phyloP scores from a whole-genome alignment of 2,113 vertebrate genomes.

The Phoenicopterus ruber region DNA sequence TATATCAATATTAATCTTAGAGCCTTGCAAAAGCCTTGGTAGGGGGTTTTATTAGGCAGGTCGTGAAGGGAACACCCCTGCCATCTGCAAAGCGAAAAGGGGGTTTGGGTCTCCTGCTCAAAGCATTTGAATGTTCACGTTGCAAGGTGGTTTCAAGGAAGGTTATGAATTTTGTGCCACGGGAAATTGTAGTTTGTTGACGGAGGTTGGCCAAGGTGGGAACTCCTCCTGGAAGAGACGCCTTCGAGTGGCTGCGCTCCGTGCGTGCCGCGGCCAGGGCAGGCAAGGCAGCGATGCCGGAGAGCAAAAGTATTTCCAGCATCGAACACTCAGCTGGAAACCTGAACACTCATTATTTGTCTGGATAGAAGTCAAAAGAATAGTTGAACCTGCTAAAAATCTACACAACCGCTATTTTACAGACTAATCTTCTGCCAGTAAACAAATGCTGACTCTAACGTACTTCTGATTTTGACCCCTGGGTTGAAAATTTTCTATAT shows the following conservation, averaged over 20 bases:
- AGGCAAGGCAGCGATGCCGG: neutral
- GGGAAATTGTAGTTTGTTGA: neutral
- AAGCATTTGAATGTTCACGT: neutral
- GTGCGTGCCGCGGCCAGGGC: neutral
- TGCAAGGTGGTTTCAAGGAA: neutral
- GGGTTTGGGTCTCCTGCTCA: neutral
- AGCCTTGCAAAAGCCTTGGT: conserved; percentile 49
- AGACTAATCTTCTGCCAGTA: conserved; percentile 42
- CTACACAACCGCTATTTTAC: neutral
- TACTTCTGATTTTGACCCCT: conserved; percentile 53
- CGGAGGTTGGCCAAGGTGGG: neutral
- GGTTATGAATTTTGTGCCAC: neutral
- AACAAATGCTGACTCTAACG: conserved; percentile 32
- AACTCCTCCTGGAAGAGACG: neutral
- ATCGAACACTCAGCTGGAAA: conserved; percentile 12
- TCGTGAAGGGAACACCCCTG: conserved; percentile 44
- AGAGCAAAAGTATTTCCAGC: neutral
- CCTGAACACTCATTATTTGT: neutral
- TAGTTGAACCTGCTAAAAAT: conserved; percentile 28
- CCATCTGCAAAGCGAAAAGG: neutral
- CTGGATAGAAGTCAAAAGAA: conserved; percentile 36
- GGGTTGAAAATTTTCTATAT: conserved; percentile 43
- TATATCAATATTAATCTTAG: conserved; percentile 79
- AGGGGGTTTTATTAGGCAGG: conserved; percentile 27
- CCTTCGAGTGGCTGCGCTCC: neutral